Evolutionary conservation across 2,797 vertebrate species (phyloP).

Genomic region (Pseudochirops corinnae): DNA sequence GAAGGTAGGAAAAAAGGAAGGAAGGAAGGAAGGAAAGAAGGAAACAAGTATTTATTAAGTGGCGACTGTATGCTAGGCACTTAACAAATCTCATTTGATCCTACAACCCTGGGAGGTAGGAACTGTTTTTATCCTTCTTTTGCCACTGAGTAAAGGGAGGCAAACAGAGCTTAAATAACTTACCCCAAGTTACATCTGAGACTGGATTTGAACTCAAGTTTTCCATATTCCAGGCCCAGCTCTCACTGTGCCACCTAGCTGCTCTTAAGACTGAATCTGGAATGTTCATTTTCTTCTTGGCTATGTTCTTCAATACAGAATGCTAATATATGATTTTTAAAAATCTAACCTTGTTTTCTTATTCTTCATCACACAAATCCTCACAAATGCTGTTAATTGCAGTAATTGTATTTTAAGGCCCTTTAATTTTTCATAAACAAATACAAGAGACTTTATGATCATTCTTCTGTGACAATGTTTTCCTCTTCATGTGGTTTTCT

Average conservation of each 20-base stretch:
- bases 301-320: slow-evolving; percentile 58
- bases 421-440: slow-evolving; percentile 49
- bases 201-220: neutral
- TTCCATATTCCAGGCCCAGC: neutral
- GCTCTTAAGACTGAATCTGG: neutral
- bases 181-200: neutral
- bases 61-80: neutral
- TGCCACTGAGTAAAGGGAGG: neutral
- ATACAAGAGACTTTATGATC: slow-evolving; percentile 37
- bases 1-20: neutral
- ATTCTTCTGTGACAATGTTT: slow-evolving; percentile 42
- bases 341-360: slow-evolving; percentile 55
- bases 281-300: slow-evolving; percentile 56
- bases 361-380: slow-evolving; percentile 45
- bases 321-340: slow-evolving; percentile 69
- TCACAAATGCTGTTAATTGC: slow-evolving; percentile 62
- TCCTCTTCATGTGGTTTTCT: slow-evolving; percentile 45
- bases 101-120: neutral
- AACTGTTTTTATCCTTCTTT: neutral
- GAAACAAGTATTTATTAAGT: neutral
- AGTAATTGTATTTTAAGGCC: slow-evolving; percentile 17
- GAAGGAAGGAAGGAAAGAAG: neutral
- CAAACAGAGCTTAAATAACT: neutral
- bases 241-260: neutral
- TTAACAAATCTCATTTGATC: neutral